Conservation (phyloP, 2,797 vertebrate species). For the Distichodus sexfasciatus region DNA sequence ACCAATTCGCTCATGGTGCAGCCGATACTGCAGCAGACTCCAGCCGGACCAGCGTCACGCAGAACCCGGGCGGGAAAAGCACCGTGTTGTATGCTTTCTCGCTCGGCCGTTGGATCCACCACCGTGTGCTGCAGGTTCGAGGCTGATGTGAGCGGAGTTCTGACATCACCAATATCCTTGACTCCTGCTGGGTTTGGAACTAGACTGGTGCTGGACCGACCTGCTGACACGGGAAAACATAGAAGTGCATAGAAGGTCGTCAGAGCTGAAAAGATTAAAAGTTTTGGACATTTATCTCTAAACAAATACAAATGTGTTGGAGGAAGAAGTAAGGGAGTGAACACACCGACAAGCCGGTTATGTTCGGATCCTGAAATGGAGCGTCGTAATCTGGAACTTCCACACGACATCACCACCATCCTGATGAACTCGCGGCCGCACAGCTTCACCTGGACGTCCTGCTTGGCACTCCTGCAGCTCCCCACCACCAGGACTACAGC, state of each 20-base stretch:
- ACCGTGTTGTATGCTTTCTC: too few relatives aligned
- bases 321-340: too few relatives aligned
- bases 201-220: slow-evolving; percentile 33
- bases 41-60: slow-evolving; percentile 60
- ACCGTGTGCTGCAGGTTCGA: too few relatives aligned
- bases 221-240: slow-evolving; percentile 35
- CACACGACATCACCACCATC: slow-evolving; percentile 65
- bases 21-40: slow-evolving; percentile 76
- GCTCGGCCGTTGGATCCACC: too few relatives aligned
- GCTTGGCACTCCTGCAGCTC: slow-evolving; percentile 35
- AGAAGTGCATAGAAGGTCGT: too few relatives aligned
- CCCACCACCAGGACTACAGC: slow-evolving; percentile 55
- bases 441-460: slow-evolving; percentile 68
- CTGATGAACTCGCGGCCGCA: slow-evolving; percentile 74
- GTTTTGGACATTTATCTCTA: too few relatives aligned
- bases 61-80: too few relatives aligned
- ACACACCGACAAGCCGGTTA: too few relatives aligned
- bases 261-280: not conserved
- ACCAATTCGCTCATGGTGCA: slow-evolving; percentile 75
- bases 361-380: too few relatives aligned
- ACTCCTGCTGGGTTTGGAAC: not conserved
- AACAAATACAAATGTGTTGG: not conserved
- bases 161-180: not conserved
- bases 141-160: too few relatives aligned
- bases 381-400: slow-evolving; percentile 64